Conservation (phyloP, 2,113 vertebrate species). For the Oreochromis tanganicae region DNA sequence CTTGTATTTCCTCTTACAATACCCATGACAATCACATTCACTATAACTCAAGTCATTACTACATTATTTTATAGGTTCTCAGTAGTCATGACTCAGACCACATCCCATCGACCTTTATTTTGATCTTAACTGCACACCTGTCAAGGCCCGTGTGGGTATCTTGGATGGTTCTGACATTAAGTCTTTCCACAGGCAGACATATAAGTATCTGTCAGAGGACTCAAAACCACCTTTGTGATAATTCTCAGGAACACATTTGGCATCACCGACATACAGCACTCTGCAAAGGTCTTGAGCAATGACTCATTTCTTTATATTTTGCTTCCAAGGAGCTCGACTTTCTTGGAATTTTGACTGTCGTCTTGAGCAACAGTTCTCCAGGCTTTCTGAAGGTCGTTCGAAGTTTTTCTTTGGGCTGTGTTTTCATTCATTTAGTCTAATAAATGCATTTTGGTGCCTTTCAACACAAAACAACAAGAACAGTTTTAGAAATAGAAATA, state of each 20-base stretch:
- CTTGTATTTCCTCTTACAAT: not conserved
- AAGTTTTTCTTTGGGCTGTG: not conserved
- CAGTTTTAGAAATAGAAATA: not conserved
- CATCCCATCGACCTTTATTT: not conserved
- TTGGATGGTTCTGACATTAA: not conserved
- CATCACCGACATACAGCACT: not conserved
- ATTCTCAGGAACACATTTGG: not conserved
- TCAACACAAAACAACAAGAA: not conserved
- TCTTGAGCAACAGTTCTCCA: not conserved
- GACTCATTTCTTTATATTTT: not conserved
- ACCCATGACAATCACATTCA: not conserved
- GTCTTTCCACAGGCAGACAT: not conserved
- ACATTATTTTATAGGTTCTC: not conserved
- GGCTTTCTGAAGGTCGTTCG: not conserved
- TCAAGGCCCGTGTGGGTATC: not conserved
- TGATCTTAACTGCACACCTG: not conserved
- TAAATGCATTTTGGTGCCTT: not conserved
- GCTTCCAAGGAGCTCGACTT: not conserved
- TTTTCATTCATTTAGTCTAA: not conserved
- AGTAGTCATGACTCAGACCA: not conserved
- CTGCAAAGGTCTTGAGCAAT: not conserved
- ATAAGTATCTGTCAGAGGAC: not conserved
- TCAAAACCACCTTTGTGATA: not conserved
- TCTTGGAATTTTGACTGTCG: not conserved
- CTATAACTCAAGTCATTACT: not conserved